Percentiles rank a stretch among this genome's conserved stretches.
Evolutionary conservation across 2,888 invertebrate genomes (phyloP).

Genomic region (Oligia latruncula): DNA sequence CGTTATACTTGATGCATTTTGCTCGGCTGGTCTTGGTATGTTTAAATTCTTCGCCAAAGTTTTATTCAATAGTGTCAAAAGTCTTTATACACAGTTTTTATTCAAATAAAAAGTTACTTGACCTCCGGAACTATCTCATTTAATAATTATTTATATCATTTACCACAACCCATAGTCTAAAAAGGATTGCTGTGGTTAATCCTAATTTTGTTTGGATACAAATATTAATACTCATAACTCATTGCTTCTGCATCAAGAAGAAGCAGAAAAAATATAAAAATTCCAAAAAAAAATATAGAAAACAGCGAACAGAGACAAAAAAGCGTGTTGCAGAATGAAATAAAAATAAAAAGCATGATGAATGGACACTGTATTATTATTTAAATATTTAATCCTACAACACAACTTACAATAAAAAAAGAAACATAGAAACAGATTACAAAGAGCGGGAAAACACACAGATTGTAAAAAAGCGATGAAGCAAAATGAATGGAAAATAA

Average conservation of each 20-base stretch:
- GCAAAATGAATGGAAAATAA: constrained; percentile 67
- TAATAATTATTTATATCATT: constrained; percentile 52
- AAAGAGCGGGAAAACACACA: constrained; percentile 58
- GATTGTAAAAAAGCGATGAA: constrained; percentile 64
- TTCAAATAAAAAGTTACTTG: background rate
- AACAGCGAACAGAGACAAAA: constrained; percentile 64
- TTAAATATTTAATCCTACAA: constrained; percentile 38
- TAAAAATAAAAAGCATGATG: background rate
- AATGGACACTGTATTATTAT: background rate
- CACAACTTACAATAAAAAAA: constrained; percentile 47
- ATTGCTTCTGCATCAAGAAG: constrained; percentile 88
- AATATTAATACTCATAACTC: constrained; percentile 67
- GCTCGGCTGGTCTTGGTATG: background rate
- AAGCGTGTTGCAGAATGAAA: constrained; percentile 52
- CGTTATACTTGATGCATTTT: background rate
- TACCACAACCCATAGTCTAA: constrained; percentile 73
- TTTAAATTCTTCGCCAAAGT: background rate
- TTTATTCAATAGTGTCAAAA: background rate
- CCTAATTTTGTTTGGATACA: constrained; percentile 54
- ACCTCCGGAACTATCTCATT: background rate
- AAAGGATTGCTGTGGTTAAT: constrained; percentile 88
- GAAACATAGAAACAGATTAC: constrained; percentile 56
- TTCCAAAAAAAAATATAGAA: constrained; percentile 59
- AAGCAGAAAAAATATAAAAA: constrained; percentile 77
- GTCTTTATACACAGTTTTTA: background rate